phyloP scores from a whole-genome alignment of 2,888 invertebrate species.

The Drosophila pseudotalamancana region DNA sequence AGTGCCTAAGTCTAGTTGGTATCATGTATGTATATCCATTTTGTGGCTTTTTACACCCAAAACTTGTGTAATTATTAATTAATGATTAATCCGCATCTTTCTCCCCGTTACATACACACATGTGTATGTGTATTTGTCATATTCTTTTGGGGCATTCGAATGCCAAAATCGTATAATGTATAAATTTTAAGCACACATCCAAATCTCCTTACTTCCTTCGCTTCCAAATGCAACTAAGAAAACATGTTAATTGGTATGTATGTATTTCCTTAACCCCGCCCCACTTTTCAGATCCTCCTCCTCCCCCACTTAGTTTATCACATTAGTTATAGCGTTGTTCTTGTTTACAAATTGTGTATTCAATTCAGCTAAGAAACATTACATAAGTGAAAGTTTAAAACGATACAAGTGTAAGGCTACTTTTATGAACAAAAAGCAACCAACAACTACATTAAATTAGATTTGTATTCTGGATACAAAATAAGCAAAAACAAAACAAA shows the following conservation, averaged over 20 bases:
- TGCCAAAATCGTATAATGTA: conserved; percentile 13
- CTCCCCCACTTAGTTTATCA: conserved; percentile 55
- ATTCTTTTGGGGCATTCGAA: conserved; percentile 11
- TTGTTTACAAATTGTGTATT: conserved; percentile 72
- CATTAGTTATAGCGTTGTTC: conserved; percentile 57
- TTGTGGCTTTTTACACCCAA: conserved; percentile 80
- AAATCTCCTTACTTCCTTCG: conserved; percentile 38
- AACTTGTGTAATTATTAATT: conserved; percentile 46
- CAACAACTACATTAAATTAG: conserved; percentile 72
- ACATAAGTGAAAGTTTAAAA: conserved; percentile 78
- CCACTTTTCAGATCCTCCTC: conserved; percentile 39
- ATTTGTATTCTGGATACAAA: conserved; percentile 81
- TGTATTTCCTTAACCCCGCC: conserved; percentile 54
- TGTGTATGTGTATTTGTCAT: conserved; percentile 25
- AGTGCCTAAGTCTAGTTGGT: conserved; percentile 77
- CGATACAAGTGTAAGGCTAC: conserved; percentile 73
- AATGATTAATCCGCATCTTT: conserved; percentile 7
- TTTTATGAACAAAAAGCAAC: conserved; percentile 71
- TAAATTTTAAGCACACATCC: conserved; percentile 19
- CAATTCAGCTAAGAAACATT: conserved; percentile 68
- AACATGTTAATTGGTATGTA: conserved; percentile 37
- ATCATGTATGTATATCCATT: conserved; percentile 41
- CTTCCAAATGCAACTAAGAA: conserved; percentile 33
- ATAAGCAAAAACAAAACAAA: conserved; percentile 76
- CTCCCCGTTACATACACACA: neutral